A percentile compares a stretch with the other conserved stretches of the same genome.
Conservation (phyloP, 2,888 invertebrate species). For the Timema cristinae region DNA sequence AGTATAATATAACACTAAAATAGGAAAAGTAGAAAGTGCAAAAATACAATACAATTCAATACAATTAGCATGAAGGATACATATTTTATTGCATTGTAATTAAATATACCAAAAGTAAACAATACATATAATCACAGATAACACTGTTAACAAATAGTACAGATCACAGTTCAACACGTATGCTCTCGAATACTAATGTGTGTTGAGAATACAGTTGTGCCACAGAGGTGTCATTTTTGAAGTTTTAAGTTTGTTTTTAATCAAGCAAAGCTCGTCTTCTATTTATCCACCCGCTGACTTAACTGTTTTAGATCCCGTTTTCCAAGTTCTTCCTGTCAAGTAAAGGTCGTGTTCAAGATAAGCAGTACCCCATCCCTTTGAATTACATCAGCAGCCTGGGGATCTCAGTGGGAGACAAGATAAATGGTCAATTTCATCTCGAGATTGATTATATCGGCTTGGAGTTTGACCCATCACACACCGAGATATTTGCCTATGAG, state of each 20-base stretch:
- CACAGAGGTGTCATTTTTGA: too few relatives aligned
- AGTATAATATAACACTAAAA: too few relatives aligned
- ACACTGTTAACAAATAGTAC: too few relatives aligned
- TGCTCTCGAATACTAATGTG: neutral
- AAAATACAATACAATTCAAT: too few relatives aligned
- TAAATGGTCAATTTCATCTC: slow-evolving; percentile 78
- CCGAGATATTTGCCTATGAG: slow-evolving; percentile 91
- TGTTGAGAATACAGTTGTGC: too few relatives aligned
- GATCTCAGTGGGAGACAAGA: slow-evolving; percentile 74
- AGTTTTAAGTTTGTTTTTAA: too few relatives aligned
- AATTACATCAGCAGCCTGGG: slow-evolving; percentile 69
- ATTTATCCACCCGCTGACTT: neutral
- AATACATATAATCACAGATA: too few relatives aligned
- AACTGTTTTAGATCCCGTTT: slow-evolving; percentile 76
- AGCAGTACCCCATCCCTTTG: slow-evolving; percentile 60
- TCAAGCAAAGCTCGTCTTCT: too few relatives aligned
- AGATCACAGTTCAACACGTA: too few relatives aligned
- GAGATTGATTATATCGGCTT: slow-evolving; percentile 93
- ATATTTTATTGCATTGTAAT: neutral
- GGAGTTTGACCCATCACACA: slow-evolving; percentile 72
- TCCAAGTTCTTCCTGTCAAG: slow-evolving; percentile 82
- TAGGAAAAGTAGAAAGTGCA: too few relatives aligned
- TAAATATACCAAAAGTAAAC: too few relatives aligned
- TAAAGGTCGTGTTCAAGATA: slow-evolving; percentile 84
- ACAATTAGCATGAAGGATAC: neutral